These are phyloP conservation scores for Nesogale talazaci DNA, from an alignment of 2,113 vertebrate genomes.

Conservation along the genomic window DNA sequence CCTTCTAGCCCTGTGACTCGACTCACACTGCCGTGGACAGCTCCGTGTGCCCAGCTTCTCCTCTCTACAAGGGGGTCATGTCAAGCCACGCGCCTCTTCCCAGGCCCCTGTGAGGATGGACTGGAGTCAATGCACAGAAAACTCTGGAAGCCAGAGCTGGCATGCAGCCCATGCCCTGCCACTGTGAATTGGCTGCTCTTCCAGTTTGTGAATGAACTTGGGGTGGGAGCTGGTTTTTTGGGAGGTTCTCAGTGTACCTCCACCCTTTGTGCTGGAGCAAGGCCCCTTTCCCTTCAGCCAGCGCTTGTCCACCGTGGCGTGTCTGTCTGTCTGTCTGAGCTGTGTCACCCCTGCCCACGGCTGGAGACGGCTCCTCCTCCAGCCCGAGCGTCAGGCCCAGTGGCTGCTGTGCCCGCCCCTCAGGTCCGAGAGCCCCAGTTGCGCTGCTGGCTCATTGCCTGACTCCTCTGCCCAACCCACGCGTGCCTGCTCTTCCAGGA, in stretches of 20 bases:
- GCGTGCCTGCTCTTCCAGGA: neutral
- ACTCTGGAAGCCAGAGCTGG: neutral
- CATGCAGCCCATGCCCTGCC: neutral
- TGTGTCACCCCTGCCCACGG: neutral
- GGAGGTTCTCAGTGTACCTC: neutral
- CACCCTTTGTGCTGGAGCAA: slow-evolving; percentile 7
- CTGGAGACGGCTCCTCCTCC: neutral
- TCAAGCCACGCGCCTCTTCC: neutral
- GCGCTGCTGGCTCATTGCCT: neutral
- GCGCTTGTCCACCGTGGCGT: neutral
- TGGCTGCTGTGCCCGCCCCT: neutral
- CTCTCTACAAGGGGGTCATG: neutral
- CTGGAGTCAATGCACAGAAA: neutral
- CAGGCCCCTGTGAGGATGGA: neutral
- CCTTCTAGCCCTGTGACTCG: too few species aligned
- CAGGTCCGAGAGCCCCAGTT: neutral
- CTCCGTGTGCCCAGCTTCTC: neutral
- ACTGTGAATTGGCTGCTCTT: neutral
- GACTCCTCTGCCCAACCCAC: neutral
- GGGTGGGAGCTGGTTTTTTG: neutral
- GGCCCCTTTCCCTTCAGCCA: neutral
- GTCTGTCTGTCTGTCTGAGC: too few species aligned
- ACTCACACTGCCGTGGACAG: neutral
- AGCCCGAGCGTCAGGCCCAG: neutral
- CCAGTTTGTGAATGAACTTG: neutral